Evolutionary conservation across 2,888 invertebrate genomes (phyloP), one percentile per base, ranked within the genome.

Genomic region (Cyrtodaria siliqua): DNA sequence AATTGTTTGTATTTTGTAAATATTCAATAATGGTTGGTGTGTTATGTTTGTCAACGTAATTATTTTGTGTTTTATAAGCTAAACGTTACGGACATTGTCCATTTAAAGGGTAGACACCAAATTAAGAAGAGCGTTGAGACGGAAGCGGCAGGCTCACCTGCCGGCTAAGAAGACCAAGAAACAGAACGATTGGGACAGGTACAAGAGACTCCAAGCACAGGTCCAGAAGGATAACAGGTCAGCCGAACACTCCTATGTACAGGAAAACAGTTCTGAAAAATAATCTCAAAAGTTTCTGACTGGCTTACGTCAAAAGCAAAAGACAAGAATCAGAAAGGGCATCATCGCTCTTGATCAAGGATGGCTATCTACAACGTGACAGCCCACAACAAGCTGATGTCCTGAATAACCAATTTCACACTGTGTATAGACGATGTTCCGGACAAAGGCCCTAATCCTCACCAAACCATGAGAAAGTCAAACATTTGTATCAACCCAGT

Each of bases 331-430:
- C 16, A n/a, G 12, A 29, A 16, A 16, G 9, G 14, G 18, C 27
- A 55, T 29, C n/a, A 55, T 2, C 27, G 4, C 12, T 26, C 12
- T n/a, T 27, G 12, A 27, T 27, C n/a, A 29, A 24, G 29, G 33
- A 55, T 4, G 33, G 27, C 29, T 55, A 27, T 29, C 55, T 55
- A 29, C 55, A 55, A 29, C 26, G 26, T 18, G 29, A 26, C 18
- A 29, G 24, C 29, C 27, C 4, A 26, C n/a, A 55, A 18, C 33
- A 23, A 57, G 38, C 57, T 12, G 20, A 57, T 33, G 38, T 57
- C 8, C 57, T 57, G 12, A 57, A 57, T 20, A 16, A 40, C 20
- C 57, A 57, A 23, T 57, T 57, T 40, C 40, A 57, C 38, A 38
- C 40, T 8, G 57, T 57, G 3, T 57, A 40, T 16, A 57, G 33